phyloP scores from a whole-genome alignment of 2,797 vertebrate species.

The Peromyscus attwateri region DNA sequence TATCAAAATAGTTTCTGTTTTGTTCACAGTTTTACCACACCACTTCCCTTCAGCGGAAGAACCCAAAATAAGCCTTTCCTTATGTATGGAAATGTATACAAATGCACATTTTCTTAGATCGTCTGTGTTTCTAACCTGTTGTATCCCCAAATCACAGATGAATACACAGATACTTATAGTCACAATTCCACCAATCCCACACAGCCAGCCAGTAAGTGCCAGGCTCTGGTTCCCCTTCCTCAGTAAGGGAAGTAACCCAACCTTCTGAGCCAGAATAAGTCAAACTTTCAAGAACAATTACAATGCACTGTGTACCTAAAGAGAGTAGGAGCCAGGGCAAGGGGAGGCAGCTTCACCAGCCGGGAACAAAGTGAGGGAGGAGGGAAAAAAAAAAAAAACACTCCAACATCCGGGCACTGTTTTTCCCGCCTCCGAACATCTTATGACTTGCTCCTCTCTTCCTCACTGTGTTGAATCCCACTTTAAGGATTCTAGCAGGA shows the following conservation, averaged over 20 bases:
- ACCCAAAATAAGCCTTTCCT: conserved; percentile 58
- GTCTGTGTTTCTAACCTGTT: conserved; percentile 39
- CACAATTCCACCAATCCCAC: neutral
- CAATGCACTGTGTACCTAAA: neutral
- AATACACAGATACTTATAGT: neutral
- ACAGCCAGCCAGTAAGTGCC: neutral
- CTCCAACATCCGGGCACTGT: neutral
- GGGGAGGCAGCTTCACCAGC: neutral
- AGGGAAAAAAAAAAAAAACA: too few relatives aligned
- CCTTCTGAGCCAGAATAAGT: neutral
- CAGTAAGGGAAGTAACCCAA: neutral
- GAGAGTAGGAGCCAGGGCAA: neutral
- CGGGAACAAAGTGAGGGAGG: neutral
- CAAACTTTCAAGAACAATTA: neutral
- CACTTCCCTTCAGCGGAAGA: conserved; percentile 62
- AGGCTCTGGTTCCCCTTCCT: neutral
- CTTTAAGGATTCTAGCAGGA: neutral
- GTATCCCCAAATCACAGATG: neutral
- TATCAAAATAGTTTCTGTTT: conserved; percentile 69
- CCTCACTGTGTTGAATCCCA: neutral
- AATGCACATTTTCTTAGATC: conserved; percentile 6
- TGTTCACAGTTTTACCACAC: conserved; percentile 65
- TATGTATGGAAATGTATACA: conserved; percentile 57
- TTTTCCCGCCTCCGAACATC: neutral
- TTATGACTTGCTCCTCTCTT: neutral